Base-by-base conservation (phyloP, 2,113 vertebrate genomes). In the Calonectris borealis region DNA sequence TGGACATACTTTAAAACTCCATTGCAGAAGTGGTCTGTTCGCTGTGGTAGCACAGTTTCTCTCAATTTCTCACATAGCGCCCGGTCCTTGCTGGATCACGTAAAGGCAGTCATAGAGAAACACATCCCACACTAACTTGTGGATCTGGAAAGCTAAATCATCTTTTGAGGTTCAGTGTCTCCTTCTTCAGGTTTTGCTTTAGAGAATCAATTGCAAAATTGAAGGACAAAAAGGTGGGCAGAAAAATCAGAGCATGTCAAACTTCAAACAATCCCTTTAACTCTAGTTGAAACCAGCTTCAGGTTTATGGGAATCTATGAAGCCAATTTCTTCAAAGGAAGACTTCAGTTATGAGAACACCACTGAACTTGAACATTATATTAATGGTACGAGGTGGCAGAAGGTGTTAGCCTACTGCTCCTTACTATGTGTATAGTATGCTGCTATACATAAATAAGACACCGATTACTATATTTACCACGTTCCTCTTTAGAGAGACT, bases 391-490 rank as follows among this genome's bases (percentile, higher is more conserved):
- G 14, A 44, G 52, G 70, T 24, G n/a, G 65, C 52, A 40, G 34
- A 76, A 54, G 0, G 0, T 54, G n/a, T 46, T 36, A 64, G 10
- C 25, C 66, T 31, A 42, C 64, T 42, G 36, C 78, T 92, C 66
- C 79, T 82, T 58, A 84, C 83, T 40, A 29, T 38, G 49, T 16
- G 34, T 55, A 77, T 8, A 75, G 46, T 65, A 64, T 49, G 73
- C 44, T 83, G 66, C 54, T 57, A 55, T 44, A 83, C 51, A 66
- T 36, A 94, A 76, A 55, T 69, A 76, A 95, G 88, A 90, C n/a
- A 94, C 48, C 18, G 4, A 61, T 66, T 79, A 66, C 89, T 96
- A 95, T 93, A 95, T 95, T 94, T 93, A 97, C 55, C 54, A 44
- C 25, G 70, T 12, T 84, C 61, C 78, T 94, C 73, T 72, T 72